Base-by-base conservation (phyloP, 2,113 vertebrate species). In the Falcunculus frontatus region DNA sequence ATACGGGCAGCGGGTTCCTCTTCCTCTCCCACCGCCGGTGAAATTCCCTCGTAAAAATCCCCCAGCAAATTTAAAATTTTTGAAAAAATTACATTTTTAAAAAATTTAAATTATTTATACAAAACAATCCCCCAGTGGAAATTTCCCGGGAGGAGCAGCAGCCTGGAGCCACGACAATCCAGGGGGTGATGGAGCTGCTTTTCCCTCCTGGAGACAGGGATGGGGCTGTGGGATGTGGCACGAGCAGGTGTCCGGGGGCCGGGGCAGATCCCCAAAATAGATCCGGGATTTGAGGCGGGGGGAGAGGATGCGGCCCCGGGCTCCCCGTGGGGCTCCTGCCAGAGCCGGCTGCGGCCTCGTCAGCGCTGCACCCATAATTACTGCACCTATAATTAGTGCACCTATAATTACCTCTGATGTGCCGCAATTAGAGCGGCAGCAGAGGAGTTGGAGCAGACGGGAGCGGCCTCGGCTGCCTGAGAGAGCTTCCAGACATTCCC, bases 281-380 rank as follows among this genome's bases (percentile, higher is more conserved):
- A 41, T 26, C 32, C 6, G 46, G 77, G 72, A 76, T 25, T 16
- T 4, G 19, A 47, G 0, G 13, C 0, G 13, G 85, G 52, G 90
- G 74, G 73, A 27, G 88, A 72, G 69, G 79, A 33, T 3, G 13
- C 7, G 13, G 55, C 89, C 29, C 39, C 7, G 25, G 50, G 79
- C 68, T 87, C 95, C 91, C 74, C 21, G 20, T 2, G 32, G 89
- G 87, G 93, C 47, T 21, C 85, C 95, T 97, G 98, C 97, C 97
- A 96, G 98, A 97, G 97, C 96, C 26, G 84, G 95, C 97, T 94
- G 81, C 91, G 20, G 92, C 75, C 35, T 60, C 97, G 97, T 97
- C 97, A 97, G 82, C 96, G 97, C 96, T 92, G 96, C 79, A 87
- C 96, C 98, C 95, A 77, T 98, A 98, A 98, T 98, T 97, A 98